Conservation (phyloP, 2,888 invertebrate genomes). For the Metalampra italica region DNA sequence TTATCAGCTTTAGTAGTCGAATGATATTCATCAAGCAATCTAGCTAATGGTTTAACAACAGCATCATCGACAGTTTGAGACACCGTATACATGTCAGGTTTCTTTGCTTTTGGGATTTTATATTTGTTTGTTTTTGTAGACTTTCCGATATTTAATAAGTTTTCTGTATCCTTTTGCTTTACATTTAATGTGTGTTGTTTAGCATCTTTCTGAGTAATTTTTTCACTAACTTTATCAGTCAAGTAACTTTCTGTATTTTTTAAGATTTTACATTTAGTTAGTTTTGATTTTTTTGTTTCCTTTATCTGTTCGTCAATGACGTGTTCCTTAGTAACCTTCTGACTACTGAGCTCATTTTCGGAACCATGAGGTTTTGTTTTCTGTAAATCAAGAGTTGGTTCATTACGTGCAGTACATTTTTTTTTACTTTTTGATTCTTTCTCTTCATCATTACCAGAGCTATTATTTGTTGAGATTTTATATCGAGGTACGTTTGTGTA, state of each 20-base stretch:
- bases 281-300: background rate
- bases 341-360: background rate
- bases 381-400: too few relatives aligned
- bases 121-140: conserved; percentile 14
- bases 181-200: background rate
- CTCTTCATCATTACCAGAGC: too few relatives aligned
- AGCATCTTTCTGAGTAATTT: background rate
- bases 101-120: conserved; percentile 32
- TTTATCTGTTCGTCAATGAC: background rate
- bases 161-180: background rate
- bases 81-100: background rate
- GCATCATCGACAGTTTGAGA: background rate
- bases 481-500: too few relatives aligned
- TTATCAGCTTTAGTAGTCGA: background rate
- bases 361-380: background rate
- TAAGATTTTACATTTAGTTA: conserved; percentile 27
- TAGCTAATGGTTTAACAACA: background rate
- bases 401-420: too few relatives aligned
- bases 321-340: background rate
- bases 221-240: too few relatives aligned
- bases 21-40: background rate
- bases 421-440: too few relatives aligned
- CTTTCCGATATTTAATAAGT: background rate
- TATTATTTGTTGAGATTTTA: too few relatives aligned
- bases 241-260: conserved; percentile 13